Evolutionary conservation across 2,888 invertebrate genomes (phyloP).

Genomic region (Tortricodes alternella): DNA sequence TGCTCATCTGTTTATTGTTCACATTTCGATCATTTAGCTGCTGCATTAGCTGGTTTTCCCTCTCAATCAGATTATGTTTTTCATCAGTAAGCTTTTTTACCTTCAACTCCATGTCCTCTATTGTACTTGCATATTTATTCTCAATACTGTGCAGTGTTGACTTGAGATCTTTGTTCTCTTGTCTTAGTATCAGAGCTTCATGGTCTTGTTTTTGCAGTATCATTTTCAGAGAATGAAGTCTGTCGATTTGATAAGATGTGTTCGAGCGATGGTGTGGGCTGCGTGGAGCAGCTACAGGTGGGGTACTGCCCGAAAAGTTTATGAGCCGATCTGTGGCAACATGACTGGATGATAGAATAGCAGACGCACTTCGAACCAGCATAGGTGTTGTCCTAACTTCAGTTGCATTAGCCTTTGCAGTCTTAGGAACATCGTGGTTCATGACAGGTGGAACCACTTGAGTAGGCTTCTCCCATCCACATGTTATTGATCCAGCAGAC

Average conservation of each 20-base stretch:
- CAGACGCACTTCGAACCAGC: constrained; percentile 71
- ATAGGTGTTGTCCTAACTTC: constrained; percentile 54
- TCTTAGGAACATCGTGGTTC: constrained; percentile 52
- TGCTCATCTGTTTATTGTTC: constrained; percentile 81
- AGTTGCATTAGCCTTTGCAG: constrained; percentile 41
- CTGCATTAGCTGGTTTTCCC: constrained; percentile 59
- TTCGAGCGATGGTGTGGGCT: constrained; percentile 55
- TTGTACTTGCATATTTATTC: constrained; percentile 52
- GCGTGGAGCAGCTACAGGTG: constrained; percentile 65
- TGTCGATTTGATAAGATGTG: constrained; percentile 57
- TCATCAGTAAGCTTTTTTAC: constrained; percentile 65
- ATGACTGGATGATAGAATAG: constrained; percentile 66
- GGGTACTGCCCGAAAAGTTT: constrained; percentile 65
- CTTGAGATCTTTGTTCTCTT: constrained; percentile 68
- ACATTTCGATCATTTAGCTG: constrained; percentile 65
- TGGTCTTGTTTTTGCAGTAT: constrained; percentile 72
- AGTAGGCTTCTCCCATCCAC: constrained; percentile 64
- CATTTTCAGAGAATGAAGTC: constrained; percentile 60
- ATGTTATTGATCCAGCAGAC: constrained; percentile 53
- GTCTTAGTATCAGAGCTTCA: constrained; percentile 61
- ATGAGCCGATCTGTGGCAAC: constrained; percentile 71
- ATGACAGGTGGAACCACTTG: constrained; percentile 73
- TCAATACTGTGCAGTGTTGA: constrained; percentile 62
- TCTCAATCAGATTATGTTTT: constrained; percentile 53
- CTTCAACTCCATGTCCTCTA: constrained; percentile 59